Conservation (phyloP, 2,888 invertebrate genomes). For the Tortrix viridana region DNA sequence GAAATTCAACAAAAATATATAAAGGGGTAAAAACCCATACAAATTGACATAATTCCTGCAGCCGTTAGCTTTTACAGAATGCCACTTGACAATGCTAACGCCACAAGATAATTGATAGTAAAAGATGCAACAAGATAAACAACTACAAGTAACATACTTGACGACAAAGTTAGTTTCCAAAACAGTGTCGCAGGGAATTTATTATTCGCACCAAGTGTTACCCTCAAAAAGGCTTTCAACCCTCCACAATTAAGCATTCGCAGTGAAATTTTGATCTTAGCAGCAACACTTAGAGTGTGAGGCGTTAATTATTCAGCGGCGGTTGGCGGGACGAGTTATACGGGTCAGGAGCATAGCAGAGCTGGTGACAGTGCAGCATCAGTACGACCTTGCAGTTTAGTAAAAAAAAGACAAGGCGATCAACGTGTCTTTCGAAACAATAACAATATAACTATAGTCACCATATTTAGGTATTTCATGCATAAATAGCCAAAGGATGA, state of each 20-base stretch:
- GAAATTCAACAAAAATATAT: too few relatives aligned
- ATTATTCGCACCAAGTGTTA: conserved; percentile 30
- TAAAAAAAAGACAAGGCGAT: background rate
- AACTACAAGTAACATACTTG: too few relatives aligned
- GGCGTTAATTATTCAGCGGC: conserved; percentile 33
- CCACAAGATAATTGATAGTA: too few relatives aligned
- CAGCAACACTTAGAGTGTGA: conserved; percentile 34
- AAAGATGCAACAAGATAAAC: too few relatives aligned
- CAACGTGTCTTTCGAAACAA: too few relatives aligned
- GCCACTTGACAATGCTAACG: too few relatives aligned
- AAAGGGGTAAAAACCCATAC: too few relatives aligned
- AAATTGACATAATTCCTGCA: too few relatives aligned
- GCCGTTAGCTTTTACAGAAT: too few relatives aligned
- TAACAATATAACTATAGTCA: too few relatives aligned
- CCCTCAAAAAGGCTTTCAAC: conserved; percentile 35
- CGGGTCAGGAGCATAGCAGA: conserved; percentile 19
- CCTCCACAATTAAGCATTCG: conserved; percentile 35
- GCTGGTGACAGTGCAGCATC: conserved; percentile 5
- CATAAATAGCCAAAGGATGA: too few relatives aligned
- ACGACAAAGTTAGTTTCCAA: background rate
- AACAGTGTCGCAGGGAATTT: conserved; percentile 17
- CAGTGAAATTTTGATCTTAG: conserved; percentile 38
- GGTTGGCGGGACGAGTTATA: conserved; percentile 35
- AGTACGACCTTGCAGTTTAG: background rate
- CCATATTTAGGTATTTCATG: too few relatives aligned